phyloP scores from a whole-genome alignment of 2,888 invertebrate genomes.

The Eupithecia abbreviata region DNA sequence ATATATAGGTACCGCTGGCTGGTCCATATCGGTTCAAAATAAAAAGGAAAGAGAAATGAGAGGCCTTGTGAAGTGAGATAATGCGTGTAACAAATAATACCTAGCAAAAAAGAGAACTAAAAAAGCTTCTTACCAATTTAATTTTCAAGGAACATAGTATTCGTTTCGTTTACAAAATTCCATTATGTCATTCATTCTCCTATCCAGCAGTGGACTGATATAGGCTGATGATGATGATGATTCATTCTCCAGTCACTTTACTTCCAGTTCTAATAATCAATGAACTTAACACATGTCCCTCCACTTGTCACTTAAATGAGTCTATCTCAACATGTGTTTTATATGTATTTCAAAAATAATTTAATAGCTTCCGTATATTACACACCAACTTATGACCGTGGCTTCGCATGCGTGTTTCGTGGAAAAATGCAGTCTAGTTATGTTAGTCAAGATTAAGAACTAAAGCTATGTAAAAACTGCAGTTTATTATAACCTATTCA shows the following conservation, averaged over 20 bases:
- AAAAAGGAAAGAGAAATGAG: neutral
- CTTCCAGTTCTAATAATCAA: conserved; percentile 25
- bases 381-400: conserved; percentile 19
- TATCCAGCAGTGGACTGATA: no score
- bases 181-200: neutral
- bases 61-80: neutral
- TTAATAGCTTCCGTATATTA: conserved; percentile 59
- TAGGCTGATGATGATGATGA: no score
- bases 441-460: neutral
- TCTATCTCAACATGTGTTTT: conserved; percentile 45
- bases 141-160: neutral
- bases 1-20: neutral
- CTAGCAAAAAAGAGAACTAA: neutral
- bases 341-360: conserved; percentile 49
- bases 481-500: neutral
- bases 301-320: conserved; percentile 29
- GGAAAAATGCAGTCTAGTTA: neutral
- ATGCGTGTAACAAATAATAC: neutral
- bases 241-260: neutral
- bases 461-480: neutral
- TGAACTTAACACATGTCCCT: conserved; percentile 41
- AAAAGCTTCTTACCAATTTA: no score
- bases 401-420: neutral
- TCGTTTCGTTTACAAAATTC: conserved; percentile 16
- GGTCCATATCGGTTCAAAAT: neutral